Evolutionary conservation across 2,113 vertebrate species (phyloP), one percentile per base, ranked within the genome.

Genomic region (Halichoeres trimaculatus): DNA sequence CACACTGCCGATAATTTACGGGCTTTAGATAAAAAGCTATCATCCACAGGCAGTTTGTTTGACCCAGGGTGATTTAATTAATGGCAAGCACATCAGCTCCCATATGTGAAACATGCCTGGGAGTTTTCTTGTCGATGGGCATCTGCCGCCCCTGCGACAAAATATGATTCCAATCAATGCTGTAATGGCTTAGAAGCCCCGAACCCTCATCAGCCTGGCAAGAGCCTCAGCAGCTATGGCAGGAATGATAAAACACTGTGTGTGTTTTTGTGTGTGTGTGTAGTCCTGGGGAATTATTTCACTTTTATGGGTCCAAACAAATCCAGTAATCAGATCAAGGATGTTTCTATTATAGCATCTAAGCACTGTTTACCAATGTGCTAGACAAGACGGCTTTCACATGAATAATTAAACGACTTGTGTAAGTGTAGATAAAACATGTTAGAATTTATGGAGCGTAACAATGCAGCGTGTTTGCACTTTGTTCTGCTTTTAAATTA

Each of bases 161-260:
- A 90, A 90, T 84, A 92, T 90, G 86, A 90, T 87, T 88, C 73
- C 75, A 90, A 86, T 90, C 89, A 91, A 82, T 78, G 82, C 50
- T 77, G 72, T 82, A 81, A 90, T 83, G 77, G 68, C 63, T 84
- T 23, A 38, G 58, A 79, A 74, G 60, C 76, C 64, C 40, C 19
- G 60, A 64, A 78, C 70, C 45, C 78, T 66, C 81, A 88, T 88
- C 81, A 72, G 81, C 60, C 72, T 82, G 74, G 67, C 85, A 78
- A 84, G 68, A 65, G 38, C 62, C 41, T 56, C 43, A 43, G 5
- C 66, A 30, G 64, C 64, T 61, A 56, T n/a, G 74, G 57, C 71
- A 71, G 54, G 48, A 82, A 68, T 81, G 62, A 85, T 70, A 58
- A 51, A 85, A 70, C 65, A 67, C 55, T 64, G 23, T 58, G 35